These are phyloP conservation scores for Papilio helenus DNA, from an alignment of 1,140 invertebrate genomes.

Conservation along the genomic window DNA sequence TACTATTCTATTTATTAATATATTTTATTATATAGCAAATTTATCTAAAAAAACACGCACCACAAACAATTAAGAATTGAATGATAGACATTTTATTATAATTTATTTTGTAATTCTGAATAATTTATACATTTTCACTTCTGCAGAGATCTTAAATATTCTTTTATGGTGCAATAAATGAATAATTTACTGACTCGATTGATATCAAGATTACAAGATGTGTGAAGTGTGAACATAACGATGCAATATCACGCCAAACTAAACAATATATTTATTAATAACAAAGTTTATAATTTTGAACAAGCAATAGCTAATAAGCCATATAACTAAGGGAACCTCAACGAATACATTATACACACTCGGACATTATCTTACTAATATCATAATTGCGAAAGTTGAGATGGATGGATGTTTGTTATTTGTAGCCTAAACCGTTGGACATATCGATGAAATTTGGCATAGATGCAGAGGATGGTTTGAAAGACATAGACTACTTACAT, in stretches of 20 bases:
- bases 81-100: background rate
- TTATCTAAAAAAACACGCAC: background rate
- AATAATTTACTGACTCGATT: background rate
- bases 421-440: too few relatives aligned
- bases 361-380: too few relatives aligned
- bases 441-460: too few relatives aligned
- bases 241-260: background rate
- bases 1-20: too few relatives aligned
- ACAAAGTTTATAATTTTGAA: background rate
- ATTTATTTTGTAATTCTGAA: conserved; percentile 9
- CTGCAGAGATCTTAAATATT: background rate
- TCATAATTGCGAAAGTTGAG: too few relatives aligned
- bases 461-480: too few relatives aligned
- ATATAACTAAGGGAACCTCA: too few relatives aligned
- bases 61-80: background rate
- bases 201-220: background rate
- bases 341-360: too few relatives aligned
- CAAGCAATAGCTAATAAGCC: too few relatives aligned
- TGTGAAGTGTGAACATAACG: conserved; percentile 7
- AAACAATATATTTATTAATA: background rate
- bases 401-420: too few relatives aligned
- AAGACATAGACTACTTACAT: too few relatives aligned
- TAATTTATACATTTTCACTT: conserved; percentile 12
- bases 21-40: background rate
- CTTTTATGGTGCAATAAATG: conserved; percentile 12